These are phyloP conservation scores for Temnothorax curvispinosus DNA, from an alignment of 1,140 invertebrate genomes.

Conservation along the genomic window DNA sequence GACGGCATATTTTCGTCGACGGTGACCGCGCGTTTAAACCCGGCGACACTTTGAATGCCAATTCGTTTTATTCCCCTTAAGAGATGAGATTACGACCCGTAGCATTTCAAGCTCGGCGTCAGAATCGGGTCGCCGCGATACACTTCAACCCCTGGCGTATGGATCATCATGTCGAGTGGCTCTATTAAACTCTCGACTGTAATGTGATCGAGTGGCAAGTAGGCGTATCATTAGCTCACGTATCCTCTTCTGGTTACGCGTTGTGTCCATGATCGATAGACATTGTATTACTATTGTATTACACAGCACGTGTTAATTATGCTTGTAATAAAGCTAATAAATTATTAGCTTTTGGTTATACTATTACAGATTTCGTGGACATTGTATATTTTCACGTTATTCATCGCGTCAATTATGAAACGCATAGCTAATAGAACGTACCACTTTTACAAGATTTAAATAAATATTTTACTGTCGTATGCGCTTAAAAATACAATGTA, in stretches of 20 bases:
- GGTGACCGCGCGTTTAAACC: conserved; percentile 57
- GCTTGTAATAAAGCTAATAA: background rate
- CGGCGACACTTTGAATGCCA: conserved; percentile 68
- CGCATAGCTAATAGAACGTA: background rate
- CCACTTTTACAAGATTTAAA: background rate
- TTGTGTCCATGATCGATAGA: conserved; percentile 61
- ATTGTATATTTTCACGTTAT: background rate
- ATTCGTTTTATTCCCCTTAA: conserved; percentile 70
- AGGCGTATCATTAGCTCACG: conserved; percentile 49
- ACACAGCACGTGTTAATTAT: background rate
- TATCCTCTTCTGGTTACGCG: conserved; percentile 51
- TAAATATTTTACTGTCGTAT: background rate
- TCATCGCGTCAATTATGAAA: background rate
- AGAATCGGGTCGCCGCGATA: conserved; percentile 39
- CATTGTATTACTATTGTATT: conserved; percentile 1
- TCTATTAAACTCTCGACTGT: conserved; percentile 57
- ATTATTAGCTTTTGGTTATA: background rate
- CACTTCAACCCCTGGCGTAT: background rate
- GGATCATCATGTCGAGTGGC: conserved; percentile 56
- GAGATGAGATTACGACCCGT: conserved; percentile 64
- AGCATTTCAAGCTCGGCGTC: conserved; percentile 51
- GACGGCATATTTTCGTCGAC: conserved; percentile 17
- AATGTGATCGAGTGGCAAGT: conserved; percentile 61
- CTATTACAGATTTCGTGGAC: background rate
- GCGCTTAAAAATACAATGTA: background rate